Conservation (phyloP, 2,113 vertebrate species). For the Calyptommatus sinebrachiatus region DNA sequence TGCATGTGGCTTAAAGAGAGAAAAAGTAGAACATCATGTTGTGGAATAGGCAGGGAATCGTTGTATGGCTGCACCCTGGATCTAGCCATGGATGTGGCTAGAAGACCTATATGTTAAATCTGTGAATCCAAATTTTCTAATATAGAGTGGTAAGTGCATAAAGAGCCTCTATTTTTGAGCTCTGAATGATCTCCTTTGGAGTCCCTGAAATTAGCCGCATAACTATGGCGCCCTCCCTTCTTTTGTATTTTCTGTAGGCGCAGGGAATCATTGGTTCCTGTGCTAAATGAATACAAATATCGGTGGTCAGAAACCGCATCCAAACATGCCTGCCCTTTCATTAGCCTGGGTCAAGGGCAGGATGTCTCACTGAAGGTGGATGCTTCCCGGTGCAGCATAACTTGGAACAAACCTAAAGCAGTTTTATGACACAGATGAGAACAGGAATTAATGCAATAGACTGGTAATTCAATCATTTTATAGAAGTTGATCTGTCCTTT, state of each 20-base stretch:
- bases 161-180: too few species aligned
- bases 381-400: conserved; percentile 60
- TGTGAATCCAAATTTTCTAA: too few species aligned
- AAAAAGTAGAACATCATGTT: too few species aligned
- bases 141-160: too few species aligned
- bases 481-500: conserved; percentile 95
- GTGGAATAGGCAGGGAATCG: too few species aligned
- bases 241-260: background rate
- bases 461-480: conserved; percentile 97
- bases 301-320: conserved; percentile 16
- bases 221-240: background rate
- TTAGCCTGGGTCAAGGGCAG: conserved; percentile 74
- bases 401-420: conserved; percentile 68
- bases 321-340: conserved; percentile 25
- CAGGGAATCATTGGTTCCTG: background rate
- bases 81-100: too few species aligned
- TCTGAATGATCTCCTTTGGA: background rate
- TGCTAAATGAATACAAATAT: background rate
- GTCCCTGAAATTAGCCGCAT: background rate
- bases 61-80: too few species aligned
- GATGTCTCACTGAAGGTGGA: conserved; percentile 76
- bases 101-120: too few species aligned
- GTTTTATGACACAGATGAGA: conserved; percentile 72
- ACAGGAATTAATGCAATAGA: conserved; percentile 90
- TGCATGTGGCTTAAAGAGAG: too few species aligned